These are phyloP conservation scores for Psilopsiagon aurifrons DNA, from an alignment of 2,113 vertebrate species.

Conservation along the genomic window DNA sequence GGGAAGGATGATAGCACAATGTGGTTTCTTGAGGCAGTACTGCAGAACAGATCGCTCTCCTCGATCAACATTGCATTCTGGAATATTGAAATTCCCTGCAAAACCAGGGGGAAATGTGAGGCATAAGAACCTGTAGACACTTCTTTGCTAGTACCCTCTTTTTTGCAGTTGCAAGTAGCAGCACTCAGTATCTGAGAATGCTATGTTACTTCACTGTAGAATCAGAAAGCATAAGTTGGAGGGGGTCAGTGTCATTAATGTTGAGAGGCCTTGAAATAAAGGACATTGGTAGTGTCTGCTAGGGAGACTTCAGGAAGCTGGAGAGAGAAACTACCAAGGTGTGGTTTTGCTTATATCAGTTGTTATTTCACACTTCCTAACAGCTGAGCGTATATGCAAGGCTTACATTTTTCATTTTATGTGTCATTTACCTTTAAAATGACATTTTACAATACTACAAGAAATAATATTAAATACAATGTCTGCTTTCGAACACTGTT, in stretches of 20 bases:
- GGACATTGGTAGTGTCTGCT: neutral
- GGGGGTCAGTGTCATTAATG: neutral
- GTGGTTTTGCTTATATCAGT: neutral
- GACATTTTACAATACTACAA: neutral
- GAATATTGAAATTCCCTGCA: neutral
- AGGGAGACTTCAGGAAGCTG: neutral
- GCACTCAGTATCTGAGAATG: neutral
- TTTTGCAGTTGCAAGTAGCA: neutral
- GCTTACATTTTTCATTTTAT: neutral
- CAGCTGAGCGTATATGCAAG: neutral
- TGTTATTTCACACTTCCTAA: neutral
- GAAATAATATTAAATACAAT: neutral
- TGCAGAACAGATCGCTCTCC: neutral
- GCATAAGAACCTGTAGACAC: neutral
- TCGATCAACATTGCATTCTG: neutral
- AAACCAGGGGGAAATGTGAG: neutral
- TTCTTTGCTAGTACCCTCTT: neutral
- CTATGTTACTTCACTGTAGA: neutral
- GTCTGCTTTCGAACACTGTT: neutral
- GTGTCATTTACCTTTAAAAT: neutral
- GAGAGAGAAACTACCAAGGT: neutral
- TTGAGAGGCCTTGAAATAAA: neutral
- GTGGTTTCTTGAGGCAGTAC: neutral
- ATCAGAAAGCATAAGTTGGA: neutral
- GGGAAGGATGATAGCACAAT: neutral